Evolutionary conservation across 2,797 vertebrate genomes (phyloP).

Genomic region (Alosa sapidissima): DNA sequence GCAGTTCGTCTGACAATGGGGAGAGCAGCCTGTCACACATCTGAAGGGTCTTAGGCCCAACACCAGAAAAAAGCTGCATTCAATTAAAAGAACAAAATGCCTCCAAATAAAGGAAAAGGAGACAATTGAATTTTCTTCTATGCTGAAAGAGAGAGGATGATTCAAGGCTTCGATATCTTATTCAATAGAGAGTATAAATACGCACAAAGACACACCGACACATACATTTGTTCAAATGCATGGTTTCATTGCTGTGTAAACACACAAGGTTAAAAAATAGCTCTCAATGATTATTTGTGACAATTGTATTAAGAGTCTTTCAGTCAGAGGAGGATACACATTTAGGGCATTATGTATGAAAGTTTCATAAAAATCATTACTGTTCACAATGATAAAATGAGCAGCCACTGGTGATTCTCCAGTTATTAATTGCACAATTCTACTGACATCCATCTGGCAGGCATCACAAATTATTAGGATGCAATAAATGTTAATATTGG

Average conservation of each 20-base stretch:
- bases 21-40: conserved; percentile 82
- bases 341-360: neutral
- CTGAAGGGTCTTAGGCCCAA: conserved; percentile 74
- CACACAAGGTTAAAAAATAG: neutral
- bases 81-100: conserved; percentile 65
- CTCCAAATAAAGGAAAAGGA: conserved; percentile 62
- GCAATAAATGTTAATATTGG: conserved; percentile 71
- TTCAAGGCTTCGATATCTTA: conserved; percentile 51
- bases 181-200: conserved; percentile 43
- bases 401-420: conserved; percentile 26
- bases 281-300: neutral
- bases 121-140: conserved; percentile 64
- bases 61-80: conserved; percentile 59
- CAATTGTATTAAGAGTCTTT: neutral
- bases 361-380: neutral
- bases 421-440: conserved; percentile 41
- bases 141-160: conserved; percentile 48
- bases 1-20: conserved; percentile 77
- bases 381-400: neutral
- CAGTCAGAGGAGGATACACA: neutral
- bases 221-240: neutral
- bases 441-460: conserved; percentile 67
- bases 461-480: conserved; percentile 62
- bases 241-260: neutral
- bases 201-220: neutral